Conservation (phyloP, 2,797 vertebrate genomes). For the Microctenopoma stevenorrisi region DNA sequence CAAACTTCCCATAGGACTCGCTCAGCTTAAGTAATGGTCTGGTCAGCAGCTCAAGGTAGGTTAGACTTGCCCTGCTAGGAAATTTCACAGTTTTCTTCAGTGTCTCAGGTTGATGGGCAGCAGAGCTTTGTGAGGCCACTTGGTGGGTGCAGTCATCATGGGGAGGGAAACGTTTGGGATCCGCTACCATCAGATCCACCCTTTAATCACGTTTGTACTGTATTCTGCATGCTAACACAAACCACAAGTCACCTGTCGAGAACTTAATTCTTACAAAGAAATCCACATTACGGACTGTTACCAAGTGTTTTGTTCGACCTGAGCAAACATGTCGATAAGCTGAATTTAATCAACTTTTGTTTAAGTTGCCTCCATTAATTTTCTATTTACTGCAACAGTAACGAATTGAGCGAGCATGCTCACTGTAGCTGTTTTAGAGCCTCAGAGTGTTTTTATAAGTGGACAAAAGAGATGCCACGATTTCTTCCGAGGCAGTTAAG, state of each 20-base stretch:
- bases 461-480: conserved; percentile 41
- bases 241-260: conserved; percentile 71
- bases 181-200: conserved; percentile 57
- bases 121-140: conserved; percentile 48
- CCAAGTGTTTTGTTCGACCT: conserved; percentile 55
- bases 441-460: conserved; percentile 67
- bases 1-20: conserved; percentile 77
- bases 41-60: conserved; percentile 76
- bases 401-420: conserved; percentile 18
- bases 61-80: conserved; percentile 65
- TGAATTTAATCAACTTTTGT: conserved; percentile 45
- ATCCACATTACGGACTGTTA: conserved; percentile 47
- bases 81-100: conserved; percentile 72
- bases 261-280: conserved; percentile 51
- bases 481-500: conserved; percentile 54
- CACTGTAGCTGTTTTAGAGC: conserved; percentile 51
- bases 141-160: conserved; percentile 35
- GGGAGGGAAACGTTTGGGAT: conserved; percentile 42
- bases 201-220: conserved; percentile 72
- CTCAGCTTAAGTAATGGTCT: conserved; percentile 80
- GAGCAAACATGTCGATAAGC: conserved; percentile 26
- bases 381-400: conserved; percentile 34
- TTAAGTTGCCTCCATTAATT: conserved; percentile 37
- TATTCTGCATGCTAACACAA: conserved; percentile 64
- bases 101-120: conserved; percentile 57